A percentile compares a stretch with the other conserved stretches of the same genome.
Conservation (phyloP, 2,797 vertebrate species). For the Netta rufina region DNA sequence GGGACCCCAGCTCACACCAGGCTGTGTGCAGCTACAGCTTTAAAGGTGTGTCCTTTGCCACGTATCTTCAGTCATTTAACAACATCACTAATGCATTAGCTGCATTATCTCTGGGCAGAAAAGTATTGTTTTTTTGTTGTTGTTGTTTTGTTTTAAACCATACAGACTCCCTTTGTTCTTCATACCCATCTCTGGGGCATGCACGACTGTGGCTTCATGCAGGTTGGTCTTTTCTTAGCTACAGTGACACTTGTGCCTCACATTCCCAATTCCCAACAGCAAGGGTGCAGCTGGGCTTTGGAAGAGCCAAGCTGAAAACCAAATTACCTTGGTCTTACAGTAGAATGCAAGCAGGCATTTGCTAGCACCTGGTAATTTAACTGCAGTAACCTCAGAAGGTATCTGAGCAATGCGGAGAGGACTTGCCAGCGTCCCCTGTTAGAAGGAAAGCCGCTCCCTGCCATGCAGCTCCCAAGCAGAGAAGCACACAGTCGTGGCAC, state of each 20-base stretch:
- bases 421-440: neutral
- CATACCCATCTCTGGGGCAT: neutral
- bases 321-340: neutral
- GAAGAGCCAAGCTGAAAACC: neutral
- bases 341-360: neutral
- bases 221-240: neutral
- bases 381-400: neutral
- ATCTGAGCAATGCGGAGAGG: neutral
- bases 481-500: accelerated
- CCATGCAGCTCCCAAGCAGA: neutral
- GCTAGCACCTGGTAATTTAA: neutral
- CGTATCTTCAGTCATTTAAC: neutral
- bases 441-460: neutral
- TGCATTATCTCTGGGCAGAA: neutral
- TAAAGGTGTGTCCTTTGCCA: neutral
- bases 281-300: neutral
- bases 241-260: neutral
- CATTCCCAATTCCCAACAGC: neutral
- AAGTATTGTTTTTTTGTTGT: neutral
- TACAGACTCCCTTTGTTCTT: neutral
- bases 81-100: neutral
- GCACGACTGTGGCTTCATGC: neutral
- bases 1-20: accelerated
- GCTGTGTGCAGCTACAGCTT: neutral
- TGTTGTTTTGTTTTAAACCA: neutral